These are phyloP conservation scores for Crotalus viridis DNA, from an alignment of 2,113 vertebrate species.

Conservation along the genomic window DNA sequence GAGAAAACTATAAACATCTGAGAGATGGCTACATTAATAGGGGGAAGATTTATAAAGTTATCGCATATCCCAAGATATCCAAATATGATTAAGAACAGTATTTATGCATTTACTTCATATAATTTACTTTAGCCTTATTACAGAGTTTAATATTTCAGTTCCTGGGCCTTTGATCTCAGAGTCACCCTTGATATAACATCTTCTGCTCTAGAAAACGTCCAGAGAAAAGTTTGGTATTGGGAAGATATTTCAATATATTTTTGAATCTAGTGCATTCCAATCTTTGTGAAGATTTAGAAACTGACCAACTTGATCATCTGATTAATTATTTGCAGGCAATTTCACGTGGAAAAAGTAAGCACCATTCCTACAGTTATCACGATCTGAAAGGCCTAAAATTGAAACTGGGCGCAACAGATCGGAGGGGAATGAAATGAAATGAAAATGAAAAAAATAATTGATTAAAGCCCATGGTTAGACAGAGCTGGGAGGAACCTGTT, in stretches of 20 bases:
- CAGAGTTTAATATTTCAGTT: not conserved
- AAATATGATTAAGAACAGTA: not conserved
- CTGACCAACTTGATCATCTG: not conserved
- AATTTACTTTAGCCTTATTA: not conserved
- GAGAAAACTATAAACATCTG: not conserved
- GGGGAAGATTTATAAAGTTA: not conserved
- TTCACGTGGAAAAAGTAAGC: not conserved
- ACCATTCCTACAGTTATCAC: not conserved
- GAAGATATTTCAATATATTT: not conserved
- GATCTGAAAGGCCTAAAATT: not conserved
- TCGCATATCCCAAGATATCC: not conserved
- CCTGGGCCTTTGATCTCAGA: not conserved
- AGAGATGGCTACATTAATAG: not conserved
- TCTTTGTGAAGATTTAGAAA: not conserved
- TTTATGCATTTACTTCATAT: not conserved
- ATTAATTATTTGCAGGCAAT: not conserved
- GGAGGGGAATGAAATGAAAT: not conserved
- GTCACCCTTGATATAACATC: not conserved
- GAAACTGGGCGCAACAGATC: not conserved
- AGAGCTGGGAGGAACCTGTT: not conserved
- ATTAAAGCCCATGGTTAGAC: not conserved
- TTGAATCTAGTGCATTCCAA: not conserved
- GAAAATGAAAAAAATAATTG: not conserved
- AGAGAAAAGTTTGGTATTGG: not conserved
- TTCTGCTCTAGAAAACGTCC: not conserved